Evolutionary conservation across 2,797 vertebrate species (phyloP).

Genomic region (Brachyrhaphis roseni): DNA sequence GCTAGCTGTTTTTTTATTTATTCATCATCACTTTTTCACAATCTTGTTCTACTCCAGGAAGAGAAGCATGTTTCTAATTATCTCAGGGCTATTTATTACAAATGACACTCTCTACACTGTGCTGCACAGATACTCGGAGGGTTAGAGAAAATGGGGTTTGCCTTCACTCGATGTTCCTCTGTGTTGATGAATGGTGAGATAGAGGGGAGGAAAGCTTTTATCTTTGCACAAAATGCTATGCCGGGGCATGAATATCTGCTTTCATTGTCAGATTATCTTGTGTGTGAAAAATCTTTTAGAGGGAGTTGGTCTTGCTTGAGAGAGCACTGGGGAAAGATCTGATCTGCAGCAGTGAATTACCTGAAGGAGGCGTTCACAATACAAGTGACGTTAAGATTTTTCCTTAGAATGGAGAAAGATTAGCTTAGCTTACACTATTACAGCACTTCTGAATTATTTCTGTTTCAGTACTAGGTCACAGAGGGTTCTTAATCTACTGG

Average conservation of each 20-base stretch:
- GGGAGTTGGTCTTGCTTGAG: slow-evolving; percentile 62
- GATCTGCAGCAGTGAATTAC: slow-evolving; percentile 59
- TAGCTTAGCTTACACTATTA: slow-evolving; percentile 6
- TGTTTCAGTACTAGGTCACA: slow-evolving; percentile 21
- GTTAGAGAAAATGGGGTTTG: slow-evolving; percentile 70
- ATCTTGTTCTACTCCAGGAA: slow-evolving; percentile 72
- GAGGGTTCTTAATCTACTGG: slow-evolving; percentile 8
- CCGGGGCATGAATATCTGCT: slow-evolving; percentile 68
- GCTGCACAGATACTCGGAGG: slow-evolving; percentile 54
- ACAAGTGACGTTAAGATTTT: slow-evolving; percentile 39
- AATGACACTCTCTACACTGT: slow-evolving; percentile 71
- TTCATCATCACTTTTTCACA: slow-evolving; percentile 74
- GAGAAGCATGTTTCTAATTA: slow-evolving; percentile 80
- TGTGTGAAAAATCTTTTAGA: slow-evolving; percentile 64
- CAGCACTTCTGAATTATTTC: slow-evolving; percentile 37
- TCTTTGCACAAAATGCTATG: slow-evolving; percentile 68
- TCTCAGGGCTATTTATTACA: slow-evolving; percentile 80
- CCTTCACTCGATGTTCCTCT: slow-evolving; percentile 72
- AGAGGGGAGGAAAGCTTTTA: slow-evolving; percentile 69
- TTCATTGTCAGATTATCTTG: slow-evolving; percentile 67
- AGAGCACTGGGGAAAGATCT: slow-evolving; percentile 58
- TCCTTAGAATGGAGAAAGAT: slow-evolving; percentile 26
- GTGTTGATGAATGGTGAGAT: slow-evolving; percentile 72
- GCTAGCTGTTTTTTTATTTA: slow-evolving; percentile 44
- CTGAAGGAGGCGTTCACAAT: slow-evolving; percentile 45